Base-by-base conservation (phyloP, 2,113 vertebrate species). In the Climacteris rufus region DNA sequence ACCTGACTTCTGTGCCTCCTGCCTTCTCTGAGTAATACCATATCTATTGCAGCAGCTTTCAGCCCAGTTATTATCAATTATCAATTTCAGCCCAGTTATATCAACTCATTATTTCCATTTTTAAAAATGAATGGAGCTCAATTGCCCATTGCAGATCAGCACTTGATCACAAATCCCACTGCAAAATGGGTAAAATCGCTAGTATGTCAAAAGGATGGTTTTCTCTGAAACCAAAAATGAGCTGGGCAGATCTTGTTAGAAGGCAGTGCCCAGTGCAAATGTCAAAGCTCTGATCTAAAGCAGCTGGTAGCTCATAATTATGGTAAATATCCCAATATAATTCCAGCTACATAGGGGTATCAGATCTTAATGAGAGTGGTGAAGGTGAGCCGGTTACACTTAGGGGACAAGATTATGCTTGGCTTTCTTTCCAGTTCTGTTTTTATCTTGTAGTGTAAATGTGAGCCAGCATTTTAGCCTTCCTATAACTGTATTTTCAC, bases 401-500 rank as follows among this genome's bases (percentile, higher is more conserved):
- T 64, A 53, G 83, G 20, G 14, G 25, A 39, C 15, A 81, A 31
- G 44, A 19, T 13, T 50, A 2, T 15, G 9, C 35, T 44, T 90
- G 27, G 9, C 33, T 71, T 64, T 70, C 53, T 89, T 87, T 91
- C 11, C 24, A 59, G n/a, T 81, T 90, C 50, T 80, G 28, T 37
- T 77, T 91, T 94, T 69, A 83, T 59, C 54, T 50, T 77, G 23
- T 11, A 72, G 14, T 44, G 11, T 70, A 80, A 76, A 71, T n/a
- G 9, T 6, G 17, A 92, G 69, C 13, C 28, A 68, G 24, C 24
- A 61, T 72, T 94, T 94, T 89, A 87, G 68, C 40, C 20, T 87
- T 81, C 14, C n/a, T 89, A 5, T 78, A 68, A 80, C 12, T 61
- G 21, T 47, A 82, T 96, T 94, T 95, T 70, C 84, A 79, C 53